Base-by-base conservation (phyloP, 1,140 invertebrate species). In the Drosophila navojoa region DNA sequence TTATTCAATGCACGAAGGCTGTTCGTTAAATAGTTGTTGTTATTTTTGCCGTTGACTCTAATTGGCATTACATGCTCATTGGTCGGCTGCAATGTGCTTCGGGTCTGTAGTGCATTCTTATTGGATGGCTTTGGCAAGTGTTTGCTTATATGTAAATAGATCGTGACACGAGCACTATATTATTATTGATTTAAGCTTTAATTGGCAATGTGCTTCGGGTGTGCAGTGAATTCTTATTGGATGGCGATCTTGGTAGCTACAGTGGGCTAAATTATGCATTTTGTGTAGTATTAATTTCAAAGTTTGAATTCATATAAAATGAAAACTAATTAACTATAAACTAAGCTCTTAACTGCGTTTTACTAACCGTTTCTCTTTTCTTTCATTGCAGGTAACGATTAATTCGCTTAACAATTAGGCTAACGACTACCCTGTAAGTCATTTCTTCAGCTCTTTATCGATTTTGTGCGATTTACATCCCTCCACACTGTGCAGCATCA, bases 331-430 rank as follows among this genome's bases (percentile, higher is more conserved):
- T 22, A 22, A 3, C 19, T 22, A 22, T 2, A 22, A 2, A 2
- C 3, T 22, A 22, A 22, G 19, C 1, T 22, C 1, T 22, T 22
- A 1, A 22, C 19, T 22, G 19, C 5, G 15, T 15, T 10, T 15
- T 11, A 68, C 57, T 60, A 22, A 59, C 35, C 47, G 27, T 16
- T 73, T 15, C n/a, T 22, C 49, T 44, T 5, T 7, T 54, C 0
- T 44, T 38, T 79, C 55, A 5, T 86, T 85, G 3, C 75, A 85
- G 81, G 81, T 85, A 85, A 81, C 57, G 66, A 87, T 32, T 40
- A 42, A 40, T 15, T 42, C 22, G 22, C 38, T 16, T 50, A 49
- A n/a, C 47, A 50, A 32, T 57, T 42, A 9, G 7, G 16, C 27
- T 53, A 40, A 25, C 66, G 15, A 19, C 45, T 10, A 54, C 54